These are phyloP conservation scores for Aulostomus chinensis DNA, from an alignment of 2,797 vertebrate species.

Conservation along the genomic window DNA sequence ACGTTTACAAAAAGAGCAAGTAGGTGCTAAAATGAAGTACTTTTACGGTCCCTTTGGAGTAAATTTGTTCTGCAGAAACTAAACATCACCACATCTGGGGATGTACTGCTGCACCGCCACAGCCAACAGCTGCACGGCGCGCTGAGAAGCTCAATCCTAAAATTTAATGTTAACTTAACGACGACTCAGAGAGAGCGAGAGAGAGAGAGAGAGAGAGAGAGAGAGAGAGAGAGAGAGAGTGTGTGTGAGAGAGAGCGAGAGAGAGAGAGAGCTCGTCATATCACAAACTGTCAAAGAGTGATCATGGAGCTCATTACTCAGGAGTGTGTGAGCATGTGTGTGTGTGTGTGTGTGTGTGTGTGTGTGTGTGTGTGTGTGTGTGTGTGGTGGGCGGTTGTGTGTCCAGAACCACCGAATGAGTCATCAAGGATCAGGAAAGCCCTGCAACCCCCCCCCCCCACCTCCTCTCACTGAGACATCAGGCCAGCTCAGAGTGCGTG, in stretches of 20 bases:
- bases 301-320: constrained; percentile 58
- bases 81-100: too few species aligned
- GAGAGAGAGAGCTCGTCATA: constrained; percentile 9
- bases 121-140: too few species aligned
- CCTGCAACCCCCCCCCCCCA: too few species aligned
- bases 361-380: neutral
- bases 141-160: too few species aligned
- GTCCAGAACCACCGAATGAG: constrained; percentile 50
- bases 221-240: neutral
- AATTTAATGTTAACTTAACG: too few species aligned
- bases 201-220: neutral
- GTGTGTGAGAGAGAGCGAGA: neutral
- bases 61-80: too few species aligned
- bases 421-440: constrained; percentile 56
- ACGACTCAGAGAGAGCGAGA: neutral
- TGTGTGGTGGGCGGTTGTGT: neutral
- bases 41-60: too few species aligned
- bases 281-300: constrained; percentile 26
- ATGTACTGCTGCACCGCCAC: too few species aligned
- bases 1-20: too few species aligned
- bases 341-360: neutral
- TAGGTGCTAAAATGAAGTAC: too few species aligned
- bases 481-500: too few species aligned
- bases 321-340: neutral
- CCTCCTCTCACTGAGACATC: too few species aligned